Evolutionary conservation across 1,140 invertebrate genomes (phyloP), one percentile per base, ranked within the genome.

Genomic region (Leptoteleia sp.): DNA sequence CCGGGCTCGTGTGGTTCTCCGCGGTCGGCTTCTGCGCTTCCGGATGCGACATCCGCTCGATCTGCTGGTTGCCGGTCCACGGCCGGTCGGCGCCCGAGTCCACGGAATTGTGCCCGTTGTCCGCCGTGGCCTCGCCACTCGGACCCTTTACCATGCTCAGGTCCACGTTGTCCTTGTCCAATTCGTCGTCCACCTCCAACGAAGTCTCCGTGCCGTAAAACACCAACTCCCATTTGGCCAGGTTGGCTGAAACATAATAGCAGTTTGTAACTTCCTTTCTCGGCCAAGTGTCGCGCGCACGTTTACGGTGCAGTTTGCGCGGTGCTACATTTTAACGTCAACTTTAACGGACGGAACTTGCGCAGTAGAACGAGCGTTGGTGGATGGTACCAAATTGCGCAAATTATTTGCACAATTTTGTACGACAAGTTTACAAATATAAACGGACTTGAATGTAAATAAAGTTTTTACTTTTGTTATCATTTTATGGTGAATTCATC

Each of bases 151-250:
- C 43, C 13, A 81, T 76, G 0, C 71, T 45, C 4, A 83, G 76
- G 0, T 59, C 22, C 0, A 57, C 64, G 15, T 87, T 87, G 45
- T 87, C 85, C 59, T 80, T 84, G 48, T 85, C 86, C 13, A 88
- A 48, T 1, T 84, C 83, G 17, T 88, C 86, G 33, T 91, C 87
- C 4, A 85, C 71, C 5, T 89, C 90, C 3, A 91, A 85, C 0
- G 90, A 88, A 4, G 88, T 90, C 11, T 91, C 89, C 8, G 92
- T 92, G 0, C 92, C 92, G 77, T 92, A 91, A 48, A 93, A 88
- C 12, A 92, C 88, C 40, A 92, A 71, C 55, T 91, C 88, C 92
- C 92, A 93, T 5, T 90, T 88, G 0, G 87, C 82, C 4, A 92
- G 77, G 0, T 87, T 87, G 65, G 89, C 92, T 92, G 84, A 27